Base-by-base conservation (phyloP, 1,140 invertebrate genomes). In the Mactra quadrangularis region DNA sequence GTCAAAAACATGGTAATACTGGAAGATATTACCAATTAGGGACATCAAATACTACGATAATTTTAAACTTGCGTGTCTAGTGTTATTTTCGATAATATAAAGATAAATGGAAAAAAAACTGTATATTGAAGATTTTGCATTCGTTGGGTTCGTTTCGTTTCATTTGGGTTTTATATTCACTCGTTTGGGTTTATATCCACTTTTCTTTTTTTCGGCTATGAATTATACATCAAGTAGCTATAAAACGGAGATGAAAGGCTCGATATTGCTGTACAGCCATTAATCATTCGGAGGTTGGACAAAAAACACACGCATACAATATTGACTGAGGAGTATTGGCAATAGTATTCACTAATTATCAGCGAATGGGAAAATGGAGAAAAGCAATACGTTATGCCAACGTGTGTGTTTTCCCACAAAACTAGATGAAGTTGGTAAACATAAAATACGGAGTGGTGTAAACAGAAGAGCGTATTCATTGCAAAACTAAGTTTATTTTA, bases 1-100 rank as follows among this genome's bases (percentile, higher is more conserved):
- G 15, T 41, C 38, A 41, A 68, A 68, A 68, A 47, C 15, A 41
- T 38, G 64, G 27, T 15, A 33, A 50, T 53, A 53, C n/a, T 74
- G 25, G n/a, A n/a, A n/a, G 41, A 31, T n/a, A 45, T 50, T 62
- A 60, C 74, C 57, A 76, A 76, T 76, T 76, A 60, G 29, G 25
- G 59, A 33, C 41, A 76, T 76, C 62, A 76, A 76, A 62, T 47
- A 60, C 33, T 62, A 29, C 62, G 33, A 76, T 76, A 76, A 76
- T 76, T 76, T 25, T 62, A 33, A 41, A 50, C 62, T 76, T 29
- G 57, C 74, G 74, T 76, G 74, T 60, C 57, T 62, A 76, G 31
- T 50, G 45, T 6, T 52, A 68, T 68, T 68, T 27, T 68, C 3
- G 64, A 68, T 41, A 15, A 41, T 31, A 68, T 68, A 68, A 68